Evolutionary conservation across 2,888 invertebrate genomes (phyloP), one percentile per base, ranked within the genome.

Genomic region (Cabera pusaria): DNA sequence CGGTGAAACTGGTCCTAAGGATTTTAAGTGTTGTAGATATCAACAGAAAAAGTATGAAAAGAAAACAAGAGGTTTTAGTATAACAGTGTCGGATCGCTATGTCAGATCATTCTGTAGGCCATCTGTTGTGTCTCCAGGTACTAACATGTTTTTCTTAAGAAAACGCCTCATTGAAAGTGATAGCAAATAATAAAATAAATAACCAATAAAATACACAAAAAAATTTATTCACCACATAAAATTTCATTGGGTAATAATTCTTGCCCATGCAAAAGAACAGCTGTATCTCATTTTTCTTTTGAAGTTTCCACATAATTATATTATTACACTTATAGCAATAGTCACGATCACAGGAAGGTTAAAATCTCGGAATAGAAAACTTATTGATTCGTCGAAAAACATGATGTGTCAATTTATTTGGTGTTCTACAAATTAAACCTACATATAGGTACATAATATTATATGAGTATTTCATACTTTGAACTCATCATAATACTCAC

Each of bases 141-240:
- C n/a, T n/a, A n/a, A n/a, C n/a, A n/a, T n/a, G n/a, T n/a, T n/a
- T n/a, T n/a, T n/a, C n/a, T n/a, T n/a, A n/a, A n/a, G n/a, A n/a
- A n/a, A n/a, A n/a, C n/a, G n/a, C n/a, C n/a, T n/a, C n/a, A n/a
- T n/a, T n/a, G n/a, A n/a, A n/a, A n/a, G n/a, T n/a, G n/a, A n/a
- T n/a, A n/a, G n/a, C n/a, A n/a, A n/a, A n/a, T n/a, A n/a, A n/a
- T n/a, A n/a, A n/a, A n/a, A n/a, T n/a, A n/a, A n/a, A n/a, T n/a
- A n/a, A n/a, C n/a, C 34, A 57, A 49, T 63, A 72, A 75, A 80
- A 75, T 84, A 84, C 87, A 88, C 85, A 87, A 86, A 42, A 7
- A 85, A 81, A 69, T 83, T 87, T 86, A 86, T 87, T 87, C 77
- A 87, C 87, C 86, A 87, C 87, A 83, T 86, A 86, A 85, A 82